A percentile compares a stretch with the other conserved stretches of the same genome.
These are phyloP conservation scores for Latheticus oryzae DNA, from an alignment of 2,888 invertebrate species.

Conservation along the genomic window DNA sequence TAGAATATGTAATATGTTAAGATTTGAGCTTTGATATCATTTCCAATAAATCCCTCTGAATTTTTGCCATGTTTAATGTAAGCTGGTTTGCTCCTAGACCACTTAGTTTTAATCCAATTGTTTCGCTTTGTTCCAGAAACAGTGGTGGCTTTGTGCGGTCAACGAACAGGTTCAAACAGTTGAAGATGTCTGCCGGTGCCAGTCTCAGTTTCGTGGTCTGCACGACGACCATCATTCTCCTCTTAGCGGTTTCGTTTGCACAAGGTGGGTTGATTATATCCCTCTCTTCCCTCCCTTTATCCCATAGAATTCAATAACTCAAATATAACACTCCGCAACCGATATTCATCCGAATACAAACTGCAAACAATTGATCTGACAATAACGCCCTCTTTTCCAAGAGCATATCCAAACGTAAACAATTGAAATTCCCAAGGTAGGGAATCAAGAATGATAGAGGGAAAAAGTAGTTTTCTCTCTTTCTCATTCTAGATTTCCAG, in stretches of 20 bases:
- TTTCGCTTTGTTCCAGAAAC: conserved; percentile 41
- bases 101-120: conserved; percentile 34
- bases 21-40: too few species aligned
- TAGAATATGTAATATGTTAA: too few species aligned
- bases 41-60: too few species aligned
- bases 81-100: conserved; percentile 17
- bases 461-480: background rate
- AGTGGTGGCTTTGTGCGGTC: conserved; percentile 39
- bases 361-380: conserved; percentile 45
- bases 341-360: conserved; percentile 48
- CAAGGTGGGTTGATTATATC: conserved; percentile 49
- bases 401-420: conserved; percentile 45
- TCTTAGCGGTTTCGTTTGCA: conserved; percentile 47
- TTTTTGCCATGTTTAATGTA: too few species aligned
- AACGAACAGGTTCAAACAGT: conserved; percentile 47
- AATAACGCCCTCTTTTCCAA: conserved; percentile 43
- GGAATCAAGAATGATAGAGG: conserved; percentile 6
- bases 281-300: too few species aligned
- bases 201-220: conserved; percentile 51
- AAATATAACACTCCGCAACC: conserved; percentile 39
- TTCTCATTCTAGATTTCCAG: background rate
- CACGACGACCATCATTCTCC: conserved; percentile 46
- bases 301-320: conserved; percentile 39
- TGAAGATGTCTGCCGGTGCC: conserved; percentile 53
- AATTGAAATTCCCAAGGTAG: conserved; percentile 45